Conservation (phyloP, 2,113 vertebrate genomes). For the Hemichromis elongatus region DNA sequence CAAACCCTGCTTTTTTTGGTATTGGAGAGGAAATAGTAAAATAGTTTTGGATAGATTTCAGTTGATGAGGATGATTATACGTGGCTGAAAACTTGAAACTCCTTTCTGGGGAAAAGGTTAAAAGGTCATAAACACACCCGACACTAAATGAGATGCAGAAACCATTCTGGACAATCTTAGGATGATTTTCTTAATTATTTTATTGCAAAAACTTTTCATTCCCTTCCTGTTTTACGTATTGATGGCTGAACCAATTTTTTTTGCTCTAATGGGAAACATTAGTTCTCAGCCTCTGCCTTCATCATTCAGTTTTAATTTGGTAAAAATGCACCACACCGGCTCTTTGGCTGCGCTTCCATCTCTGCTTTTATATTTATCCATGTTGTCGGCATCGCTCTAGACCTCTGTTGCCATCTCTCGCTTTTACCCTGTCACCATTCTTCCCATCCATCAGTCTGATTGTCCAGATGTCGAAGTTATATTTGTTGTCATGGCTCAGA, state of each 20-base stretch:
- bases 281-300: neutral
- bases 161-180: neutral
- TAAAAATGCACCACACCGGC: neutral
- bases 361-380: neutral
- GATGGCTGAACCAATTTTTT: neutral
- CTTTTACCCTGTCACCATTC: neutral
- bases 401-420: neutral
- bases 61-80: too few species aligned
- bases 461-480: neutral
- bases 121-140: too few species aligned
- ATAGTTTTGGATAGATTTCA: neutral
- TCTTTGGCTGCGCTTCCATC: neutral
- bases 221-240: neutral
- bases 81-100: neutral
- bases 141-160: too few species aligned
- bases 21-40: rapidly evolving
- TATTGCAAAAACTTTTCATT: neutral
- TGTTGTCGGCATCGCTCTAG: neutral
- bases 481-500: neutral
- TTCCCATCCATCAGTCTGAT: neutral
- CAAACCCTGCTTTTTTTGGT: neutral
- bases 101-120: neutral
- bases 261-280: neutral
- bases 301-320: neutral
- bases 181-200: neutral